Evolutionary conservation across 1,140 invertebrate species (phyloP).

Genomic region (Whitmania pigra): DNA sequence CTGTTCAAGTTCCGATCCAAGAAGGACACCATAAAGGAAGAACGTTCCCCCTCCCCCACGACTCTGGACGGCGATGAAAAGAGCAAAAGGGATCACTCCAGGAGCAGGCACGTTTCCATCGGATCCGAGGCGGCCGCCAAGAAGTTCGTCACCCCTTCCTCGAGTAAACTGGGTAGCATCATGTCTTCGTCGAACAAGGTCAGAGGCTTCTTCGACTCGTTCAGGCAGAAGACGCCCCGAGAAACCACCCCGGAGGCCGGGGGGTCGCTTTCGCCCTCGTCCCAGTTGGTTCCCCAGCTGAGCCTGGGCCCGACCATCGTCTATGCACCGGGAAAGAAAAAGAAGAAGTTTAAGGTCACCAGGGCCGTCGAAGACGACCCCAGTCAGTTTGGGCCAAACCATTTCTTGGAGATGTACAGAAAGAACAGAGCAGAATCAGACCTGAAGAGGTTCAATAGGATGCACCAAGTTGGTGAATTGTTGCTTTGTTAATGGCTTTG

Average conservation of each 20-base stretch:
- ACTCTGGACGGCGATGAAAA: no score
- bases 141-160: not conserved
- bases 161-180: no score
- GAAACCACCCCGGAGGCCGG: not conserved
- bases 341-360: conserved; percentile 17
- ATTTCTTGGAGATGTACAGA: conserved; percentile 13
- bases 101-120: conserved; percentile 1
- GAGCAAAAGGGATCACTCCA: not conserved
- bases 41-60: conserved; percentile 8
- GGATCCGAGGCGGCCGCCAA: not conserved
- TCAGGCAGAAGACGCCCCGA: conserved; percentile 8
- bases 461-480: not conserved
- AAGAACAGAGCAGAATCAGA: conserved; percentile 14
- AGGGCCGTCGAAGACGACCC: conserved; percentile 2
- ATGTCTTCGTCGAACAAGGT: conserved; percentile 2
- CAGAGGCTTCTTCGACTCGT: conserved; percentile 17
- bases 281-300: not conserved
- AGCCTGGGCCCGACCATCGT: not conserved
- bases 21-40: conserved; percentile 17
- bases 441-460: not conserved
- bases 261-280: not conserved
- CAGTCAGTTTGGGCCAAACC: conserved; percentile 13
- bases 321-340: conserved; percentile 11
- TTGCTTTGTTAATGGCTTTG: no score
- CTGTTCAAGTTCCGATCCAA: conserved; percentile 18